A percentile compares a stretch with the other conserved stretches of the same genome.
Conservation (phyloP, 2,888 invertebrate genomes). For the Caenorhabditis doughertyi region DNA sequence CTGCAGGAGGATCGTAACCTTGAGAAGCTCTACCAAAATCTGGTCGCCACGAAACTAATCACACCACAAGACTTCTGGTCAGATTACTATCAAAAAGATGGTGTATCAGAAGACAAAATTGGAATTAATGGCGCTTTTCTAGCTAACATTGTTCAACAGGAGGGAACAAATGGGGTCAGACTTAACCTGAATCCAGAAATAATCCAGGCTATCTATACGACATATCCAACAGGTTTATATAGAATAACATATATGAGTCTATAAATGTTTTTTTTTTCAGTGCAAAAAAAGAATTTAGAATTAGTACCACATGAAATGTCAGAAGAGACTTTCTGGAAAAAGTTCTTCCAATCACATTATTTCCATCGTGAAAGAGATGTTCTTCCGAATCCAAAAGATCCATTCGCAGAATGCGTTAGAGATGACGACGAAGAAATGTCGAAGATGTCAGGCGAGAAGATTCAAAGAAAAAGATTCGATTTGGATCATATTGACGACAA, state of each 20-base stretch:
- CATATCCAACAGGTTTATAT: slow-evolving; percentile 94
- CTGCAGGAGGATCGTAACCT: slow-evolving; percentile 76
- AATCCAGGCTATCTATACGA: slow-evolving; percentile 98
- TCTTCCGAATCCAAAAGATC: slow-evolving; percentile 88
- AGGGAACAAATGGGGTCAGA: slow-evolving; percentile 80
- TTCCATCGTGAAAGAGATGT: slow-evolving; percentile 87
- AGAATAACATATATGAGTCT: background rate
- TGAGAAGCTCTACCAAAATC: slow-evolving; percentile 90
- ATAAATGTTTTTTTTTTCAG: slow-evolving; percentile 83
- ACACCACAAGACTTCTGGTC: slow-evolving; percentile 97
- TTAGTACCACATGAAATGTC: slow-evolving; percentile 95
- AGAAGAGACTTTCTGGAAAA: slow-evolving; percentile 98
- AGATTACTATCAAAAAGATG: slow-evolving; percentile 69
- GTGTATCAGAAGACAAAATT: slow-evolving; percentile 86
- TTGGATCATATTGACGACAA: slow-evolving; percentile 70
- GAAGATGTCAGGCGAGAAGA: slow-evolving; percentile 62
- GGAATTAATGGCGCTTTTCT: slow-evolving; percentile 88
- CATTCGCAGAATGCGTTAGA: slow-evolving; percentile 98
- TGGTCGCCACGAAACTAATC: slow-evolving; percentile 96
- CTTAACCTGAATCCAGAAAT: slow-evolving; percentile 97
- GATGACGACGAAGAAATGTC: slow-evolving; percentile 89
- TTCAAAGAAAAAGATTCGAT: slow-evolving; percentile 72
- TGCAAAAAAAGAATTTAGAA: slow-evolving; percentile 95
- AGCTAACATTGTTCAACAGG: slow-evolving; percentile 77
- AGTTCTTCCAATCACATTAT: slow-evolving; percentile 99